Evolutionary conservation across 2,888 invertebrate species (phyloP).

Genomic region (Drosophila prolongata): DNA sequence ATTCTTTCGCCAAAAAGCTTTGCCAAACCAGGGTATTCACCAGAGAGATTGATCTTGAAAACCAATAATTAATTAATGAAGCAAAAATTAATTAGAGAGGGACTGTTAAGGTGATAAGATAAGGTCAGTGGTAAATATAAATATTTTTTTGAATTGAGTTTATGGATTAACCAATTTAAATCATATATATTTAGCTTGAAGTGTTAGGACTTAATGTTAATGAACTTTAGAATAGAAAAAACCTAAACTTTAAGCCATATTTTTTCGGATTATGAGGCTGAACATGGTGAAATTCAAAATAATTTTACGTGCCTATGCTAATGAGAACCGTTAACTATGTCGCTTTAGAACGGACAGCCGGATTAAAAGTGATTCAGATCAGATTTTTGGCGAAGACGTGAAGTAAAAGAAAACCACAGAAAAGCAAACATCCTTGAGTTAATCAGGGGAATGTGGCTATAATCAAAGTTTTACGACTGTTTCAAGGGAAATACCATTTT

Average conservation of each 20-base stretch:
- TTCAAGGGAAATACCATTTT: constrained; percentile 20
- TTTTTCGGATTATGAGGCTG: constrained; percentile 4
- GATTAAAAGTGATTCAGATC: constrained; percentile 38
- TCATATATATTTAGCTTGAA: background rate
- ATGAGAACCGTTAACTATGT: constrained; percentile 21
- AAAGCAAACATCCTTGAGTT: constrained; percentile 42
- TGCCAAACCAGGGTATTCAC: background rate
- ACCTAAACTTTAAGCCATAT: constrained; percentile 6
- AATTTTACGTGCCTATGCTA: constrained; percentile 32
- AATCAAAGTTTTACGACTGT: constrained; percentile 1
- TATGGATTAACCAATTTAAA: constrained; percentile 2
- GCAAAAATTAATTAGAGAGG: constrained; percentile 5
- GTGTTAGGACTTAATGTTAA: constrained; percentile 9
- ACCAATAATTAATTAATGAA: constrained; percentile 5
- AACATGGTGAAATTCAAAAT: constrained; percentile 26
- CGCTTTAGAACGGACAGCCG: constrained; percentile 33
- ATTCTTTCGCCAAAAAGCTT: background rate
- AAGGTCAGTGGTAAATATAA: constrained; percentile 6
- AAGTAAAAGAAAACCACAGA: constrained; percentile 26
- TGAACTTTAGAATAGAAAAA: constrained; percentile 7
- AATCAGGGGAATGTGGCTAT: constrained; percentile 23
- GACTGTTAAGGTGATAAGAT: constrained; percentile 12
- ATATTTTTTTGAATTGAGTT: constrained; percentile 8
- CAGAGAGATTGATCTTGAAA: constrained; percentile 7
- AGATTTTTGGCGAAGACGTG: constrained; percentile 9